Evolutionary conservation across 2,888 invertebrate genomes (phyloP).

Genomic region (Zootermopsis nevadensis): DNA sequence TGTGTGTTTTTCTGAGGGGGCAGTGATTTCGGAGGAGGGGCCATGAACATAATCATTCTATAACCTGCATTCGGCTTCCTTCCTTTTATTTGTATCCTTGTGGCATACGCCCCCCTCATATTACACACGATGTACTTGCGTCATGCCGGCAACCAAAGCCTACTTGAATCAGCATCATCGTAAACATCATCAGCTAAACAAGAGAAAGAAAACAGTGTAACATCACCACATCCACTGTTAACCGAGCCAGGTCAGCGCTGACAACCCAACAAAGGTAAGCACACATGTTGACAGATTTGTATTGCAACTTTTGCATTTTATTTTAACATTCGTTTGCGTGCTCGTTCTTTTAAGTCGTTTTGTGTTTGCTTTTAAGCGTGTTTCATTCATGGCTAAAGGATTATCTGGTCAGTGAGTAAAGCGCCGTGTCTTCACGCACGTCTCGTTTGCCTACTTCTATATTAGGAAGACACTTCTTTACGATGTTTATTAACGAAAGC

Average conservation of each 20-base stretch:
- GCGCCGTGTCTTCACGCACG: too few relatives aligned
- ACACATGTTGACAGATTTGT: neutral
- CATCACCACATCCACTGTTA: neutral
- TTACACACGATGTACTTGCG: neutral
- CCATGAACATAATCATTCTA: neutral
- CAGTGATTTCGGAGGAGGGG: constrained; percentile 14
- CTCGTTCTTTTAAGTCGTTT: neutral
- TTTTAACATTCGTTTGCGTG: neutral
- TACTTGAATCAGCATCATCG: neutral
- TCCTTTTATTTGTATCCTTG: neutral
- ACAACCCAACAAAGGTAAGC: neutral
- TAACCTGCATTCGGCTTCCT: neutral
- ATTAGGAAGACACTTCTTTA: too few relatives aligned
- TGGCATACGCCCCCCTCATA: constrained; percentile 22
- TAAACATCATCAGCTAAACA: neutral
- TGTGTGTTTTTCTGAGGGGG: constrained; percentile 29
- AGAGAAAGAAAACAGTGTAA: neutral
- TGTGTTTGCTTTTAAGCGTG: neutral
- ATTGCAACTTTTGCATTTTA: neutral
- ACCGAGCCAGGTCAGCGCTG: neutral
- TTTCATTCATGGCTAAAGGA: neutral
- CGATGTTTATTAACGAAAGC: too few relatives aligned
- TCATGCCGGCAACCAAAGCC: constrained; percentile 17
- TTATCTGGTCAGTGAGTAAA: too few relatives aligned
- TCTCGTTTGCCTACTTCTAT: too few relatives aligned